Percentiles rank a stretch among this genome's conserved stretches.
Evolutionary conservation across 2,113 vertebrate species (phyloP).

Genomic region (Petaurus breviceps): DNA sequence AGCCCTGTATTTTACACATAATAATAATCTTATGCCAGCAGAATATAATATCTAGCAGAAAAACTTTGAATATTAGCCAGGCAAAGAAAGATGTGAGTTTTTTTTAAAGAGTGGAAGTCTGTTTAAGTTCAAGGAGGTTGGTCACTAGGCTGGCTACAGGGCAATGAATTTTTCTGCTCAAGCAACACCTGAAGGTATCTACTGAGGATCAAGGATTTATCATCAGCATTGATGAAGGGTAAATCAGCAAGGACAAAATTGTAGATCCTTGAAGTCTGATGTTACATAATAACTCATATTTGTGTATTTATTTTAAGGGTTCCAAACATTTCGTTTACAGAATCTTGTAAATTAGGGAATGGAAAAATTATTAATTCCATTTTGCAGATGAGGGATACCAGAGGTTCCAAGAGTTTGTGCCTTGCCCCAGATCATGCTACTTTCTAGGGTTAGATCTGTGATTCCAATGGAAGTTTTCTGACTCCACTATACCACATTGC

Average conservation of each 20-base stretch:
- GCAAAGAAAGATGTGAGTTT: not conserved
- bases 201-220: not conserved
- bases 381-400: not conserved
- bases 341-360: not conserved
- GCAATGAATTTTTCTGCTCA: not conserved
- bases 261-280: not conserved
- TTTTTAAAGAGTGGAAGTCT: not conserved
- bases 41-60: not conserved
- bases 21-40: not conserved
- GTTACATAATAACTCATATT: not conserved
- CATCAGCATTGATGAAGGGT: not conserved
- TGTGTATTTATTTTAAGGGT: not conserved
- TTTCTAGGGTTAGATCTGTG: not conserved
- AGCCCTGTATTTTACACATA: not conserved
- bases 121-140: not conserved
- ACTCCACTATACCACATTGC: not conserved
- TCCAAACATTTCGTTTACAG: not conserved
- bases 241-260: not conserved
- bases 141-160: not conserved
- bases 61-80: not conserved
- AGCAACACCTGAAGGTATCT: not conserved
- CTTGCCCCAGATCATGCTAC: not conserved
- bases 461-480: not conserved
- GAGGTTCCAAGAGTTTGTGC: not conserved
- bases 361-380: not conserved